Evolutionary conservation across 2,113 vertebrate genomes (phyloP).

Genomic region (Athene noctua): DNA sequence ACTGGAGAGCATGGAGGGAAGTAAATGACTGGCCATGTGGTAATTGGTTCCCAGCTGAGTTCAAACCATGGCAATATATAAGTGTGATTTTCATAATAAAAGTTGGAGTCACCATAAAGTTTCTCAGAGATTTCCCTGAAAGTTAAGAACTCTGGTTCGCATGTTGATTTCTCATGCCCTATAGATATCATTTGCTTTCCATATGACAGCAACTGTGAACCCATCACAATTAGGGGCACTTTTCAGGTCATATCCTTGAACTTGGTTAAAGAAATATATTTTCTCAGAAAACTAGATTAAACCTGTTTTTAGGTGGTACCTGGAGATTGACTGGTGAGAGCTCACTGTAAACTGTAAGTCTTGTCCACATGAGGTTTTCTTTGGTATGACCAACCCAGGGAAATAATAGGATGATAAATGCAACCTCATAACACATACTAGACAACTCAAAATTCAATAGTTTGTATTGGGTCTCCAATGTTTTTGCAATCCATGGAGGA

Average conservation of each 20-base stretch:
- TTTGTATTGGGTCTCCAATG: not conserved
- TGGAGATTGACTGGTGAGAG: not conserved
- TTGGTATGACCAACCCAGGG: not conserved
- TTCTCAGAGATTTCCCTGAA: not conserved
- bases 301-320: not conserved
- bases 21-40: no score
- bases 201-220: not conserved
- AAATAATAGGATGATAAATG: not conserved
- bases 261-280: not conserved
- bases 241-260: not conserved
- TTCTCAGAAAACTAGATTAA: not conserved
- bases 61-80: not conserved
- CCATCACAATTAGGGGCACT: not conserved
- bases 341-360: not conserved
- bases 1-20: no score
- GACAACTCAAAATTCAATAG: not conserved
- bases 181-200: not conserved
- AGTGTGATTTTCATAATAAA: not conserved
- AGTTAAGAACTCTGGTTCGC: not conserved
- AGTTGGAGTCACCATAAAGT: not conserved
- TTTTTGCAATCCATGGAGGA: not conserved
- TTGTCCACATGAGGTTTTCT: not conserved
- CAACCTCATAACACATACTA: not conserved
- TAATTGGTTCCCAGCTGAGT: no score
- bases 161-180: not conserved